A percentile compares a stretch with the other conserved stretches of the same genome.
phyloP scores from a whole-genome alignment of 2,797 vertebrate species.

The Selene dorsalis region DNA sequence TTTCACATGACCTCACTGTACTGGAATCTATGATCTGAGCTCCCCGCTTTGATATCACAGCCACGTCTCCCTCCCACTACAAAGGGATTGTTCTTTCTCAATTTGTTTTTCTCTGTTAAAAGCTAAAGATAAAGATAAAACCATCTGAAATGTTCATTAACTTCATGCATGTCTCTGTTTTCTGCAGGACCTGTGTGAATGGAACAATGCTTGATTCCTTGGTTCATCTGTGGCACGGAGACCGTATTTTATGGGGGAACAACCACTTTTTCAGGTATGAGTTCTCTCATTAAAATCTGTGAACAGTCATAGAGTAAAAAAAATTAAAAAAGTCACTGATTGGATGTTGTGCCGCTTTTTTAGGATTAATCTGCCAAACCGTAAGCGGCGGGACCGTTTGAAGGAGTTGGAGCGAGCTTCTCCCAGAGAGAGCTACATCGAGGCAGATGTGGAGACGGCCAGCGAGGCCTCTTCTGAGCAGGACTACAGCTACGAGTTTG shows the following conservation, averaged over 20 bases:
- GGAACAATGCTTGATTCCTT: conserved; percentile 88
- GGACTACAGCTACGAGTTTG: conserved; percentile 98
- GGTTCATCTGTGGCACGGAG: conserved; percentile 96
- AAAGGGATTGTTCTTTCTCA: conserved; percentile 38
- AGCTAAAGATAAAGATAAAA: conserved; percentile 28
- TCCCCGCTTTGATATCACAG: conserved; percentile 70
- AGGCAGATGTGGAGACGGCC: conserved; percentile 92
- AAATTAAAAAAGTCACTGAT: conserved; percentile 20
- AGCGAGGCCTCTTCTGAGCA: conserved; percentile 98
- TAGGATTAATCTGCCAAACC: conserved; percentile 95
- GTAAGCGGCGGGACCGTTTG: conserved; percentile 94
- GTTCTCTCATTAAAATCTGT: background rate
- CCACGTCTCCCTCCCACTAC: conserved; percentile 43
- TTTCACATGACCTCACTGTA: conserved; percentile 76
- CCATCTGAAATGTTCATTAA: conserved; percentile 14
- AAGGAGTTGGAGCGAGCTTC: conserved; percentile 93
- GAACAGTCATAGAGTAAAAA: background rate
- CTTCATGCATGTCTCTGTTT: conserved; percentile 3
- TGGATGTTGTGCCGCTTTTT: background rate
- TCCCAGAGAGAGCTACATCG: conserved; percentile 83
- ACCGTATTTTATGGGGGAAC: conserved; percentile 98
- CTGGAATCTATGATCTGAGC: conserved; percentile 69
- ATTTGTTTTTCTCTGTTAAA: conserved; percentile 28
- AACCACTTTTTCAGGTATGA: conserved; percentile 98
- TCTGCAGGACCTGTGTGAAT: conserved; percentile 94